Conservation (phyloP, 2,113 vertebrate genomes). For the Alosa alosa region DNA sequence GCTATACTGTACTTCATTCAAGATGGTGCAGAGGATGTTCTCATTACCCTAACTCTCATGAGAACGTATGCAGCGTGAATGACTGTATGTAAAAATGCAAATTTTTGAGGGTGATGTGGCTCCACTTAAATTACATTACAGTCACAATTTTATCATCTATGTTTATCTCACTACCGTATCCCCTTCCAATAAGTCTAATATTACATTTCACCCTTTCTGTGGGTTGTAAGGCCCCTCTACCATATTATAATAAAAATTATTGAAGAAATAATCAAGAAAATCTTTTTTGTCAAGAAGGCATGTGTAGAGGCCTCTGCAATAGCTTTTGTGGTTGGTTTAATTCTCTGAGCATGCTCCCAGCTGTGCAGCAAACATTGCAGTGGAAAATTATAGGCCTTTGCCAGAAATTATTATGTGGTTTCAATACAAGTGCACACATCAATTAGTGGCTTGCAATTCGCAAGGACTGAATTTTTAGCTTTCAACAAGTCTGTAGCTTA, state of each 20-base stretch:
- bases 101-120: neutral
- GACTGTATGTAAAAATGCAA: neutral
- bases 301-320: conserved; percentile 30
- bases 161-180: neutral
- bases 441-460: conserved; percentile 43
- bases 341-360: conserved; percentile 30
- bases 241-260: neutral
- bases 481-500: conserved; percentile 46
- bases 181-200: neutral
- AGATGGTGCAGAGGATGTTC: neutral
- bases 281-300: conserved; percentile 17
- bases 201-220: neutral
- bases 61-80: neutral
- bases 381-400: conserved; percentile 47
- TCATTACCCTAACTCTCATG: neutral
- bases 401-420: conserved; percentile 47
- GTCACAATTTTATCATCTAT: neutral
- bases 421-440: conserved; percentile 37
- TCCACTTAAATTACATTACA: neutral
- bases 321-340: conserved; percentile 36
- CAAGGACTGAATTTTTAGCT: conserved; percentile 50
- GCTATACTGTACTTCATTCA: conserved; percentile 39
- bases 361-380: conserved; percentile 22
- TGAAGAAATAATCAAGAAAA: neutral
- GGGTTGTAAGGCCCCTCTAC: neutral